phyloP scores from a whole-genome alignment of 2,888 invertebrate species.

The Xestia ashworthii region DNA sequence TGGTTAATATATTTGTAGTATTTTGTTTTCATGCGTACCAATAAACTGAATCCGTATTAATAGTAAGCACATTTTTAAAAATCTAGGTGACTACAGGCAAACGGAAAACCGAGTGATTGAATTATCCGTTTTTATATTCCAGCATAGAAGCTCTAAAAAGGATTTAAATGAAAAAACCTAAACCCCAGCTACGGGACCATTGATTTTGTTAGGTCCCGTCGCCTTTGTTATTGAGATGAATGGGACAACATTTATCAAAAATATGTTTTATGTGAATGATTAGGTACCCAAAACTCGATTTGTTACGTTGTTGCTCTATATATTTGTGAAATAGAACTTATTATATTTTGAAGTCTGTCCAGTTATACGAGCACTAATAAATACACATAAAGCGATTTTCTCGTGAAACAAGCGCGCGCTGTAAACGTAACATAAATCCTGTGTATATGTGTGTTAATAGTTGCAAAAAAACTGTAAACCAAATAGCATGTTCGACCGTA shows the following conservation, averaged over 20 bases:
- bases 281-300: conserved; percentile 31
- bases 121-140: background rate
- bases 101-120: background rate
- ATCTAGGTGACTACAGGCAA: background rate
- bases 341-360: conserved; percentile 8
- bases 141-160: conserved; percentile 8
- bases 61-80: background rate
- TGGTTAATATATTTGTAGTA: background rate
- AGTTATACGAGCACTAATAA: background rate
- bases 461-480: no score
- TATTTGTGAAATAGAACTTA: conserved; percentile 12
- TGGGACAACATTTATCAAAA: conserved; percentile 44
- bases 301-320: conserved; percentile 17
- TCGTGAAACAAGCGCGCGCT: background rate
- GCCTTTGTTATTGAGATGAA: conserved; percentile 54
- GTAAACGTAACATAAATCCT: no score
- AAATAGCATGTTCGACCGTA: background rate
- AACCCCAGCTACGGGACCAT: conserved; percentile 13
- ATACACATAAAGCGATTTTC: background rate
- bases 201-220: conserved; percentile 33
- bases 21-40: background rate
- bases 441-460: no score
- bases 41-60: background rate
- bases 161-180: conserved; percentile 21
- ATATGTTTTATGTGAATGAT: conserved; percentile 42